A percentile compares a stretch with the other conserved stretches of the same genome.
phyloP scores from a whole-genome alignment of 92 coral and sea anemone species.

The Porites cylindrica region DNA sequence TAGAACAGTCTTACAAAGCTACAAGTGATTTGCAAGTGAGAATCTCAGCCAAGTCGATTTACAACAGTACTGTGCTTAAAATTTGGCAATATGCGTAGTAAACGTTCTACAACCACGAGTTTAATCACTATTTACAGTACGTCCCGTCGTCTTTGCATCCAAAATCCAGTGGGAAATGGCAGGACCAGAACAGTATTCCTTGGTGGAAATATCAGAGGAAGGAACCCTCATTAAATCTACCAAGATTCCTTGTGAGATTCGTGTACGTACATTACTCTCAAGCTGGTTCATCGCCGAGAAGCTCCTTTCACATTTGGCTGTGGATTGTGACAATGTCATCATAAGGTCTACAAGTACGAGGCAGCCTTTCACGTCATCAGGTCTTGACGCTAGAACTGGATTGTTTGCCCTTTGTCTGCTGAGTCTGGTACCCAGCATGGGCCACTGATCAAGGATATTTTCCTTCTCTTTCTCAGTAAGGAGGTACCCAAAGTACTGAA shows the following conservation, averaged over 20 bases:
- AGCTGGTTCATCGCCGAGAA: constrained; percentile 51
- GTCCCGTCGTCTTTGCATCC: constrained; percentile 52
- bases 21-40: constrained; percentile 4
- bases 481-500: constrained; percentile 35
- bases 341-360: constrained; percentile 34
- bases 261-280: constrained; percentile 31
- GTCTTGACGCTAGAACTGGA: constrained; percentile 31
- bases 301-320: constrained; percentile 55
- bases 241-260: constrained; percentile 37
- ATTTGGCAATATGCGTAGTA: neutral
- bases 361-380: constrained; percentile 50
- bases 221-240: constrained; percentile 39
- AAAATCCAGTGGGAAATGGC: constrained; percentile 37
- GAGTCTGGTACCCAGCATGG: constrained; percentile 29
- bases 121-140: neutral
- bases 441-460: constrained; percentile 57
- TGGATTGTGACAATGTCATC: constrained; percentile 41
- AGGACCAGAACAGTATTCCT: neutral
- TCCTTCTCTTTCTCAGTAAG: constrained; percentile 41
- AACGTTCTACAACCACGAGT: neutral
- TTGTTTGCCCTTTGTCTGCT: constrained; percentile 43
- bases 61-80: constrained; percentile 7
- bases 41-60: constrained; percentile 6
- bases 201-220: constrained; percentile 21
- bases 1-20: constrained; percentile 2